Base-by-base conservation (phyloP, 2,888 invertebrate species). In the Hydroisotoma schaefferi region DNA sequence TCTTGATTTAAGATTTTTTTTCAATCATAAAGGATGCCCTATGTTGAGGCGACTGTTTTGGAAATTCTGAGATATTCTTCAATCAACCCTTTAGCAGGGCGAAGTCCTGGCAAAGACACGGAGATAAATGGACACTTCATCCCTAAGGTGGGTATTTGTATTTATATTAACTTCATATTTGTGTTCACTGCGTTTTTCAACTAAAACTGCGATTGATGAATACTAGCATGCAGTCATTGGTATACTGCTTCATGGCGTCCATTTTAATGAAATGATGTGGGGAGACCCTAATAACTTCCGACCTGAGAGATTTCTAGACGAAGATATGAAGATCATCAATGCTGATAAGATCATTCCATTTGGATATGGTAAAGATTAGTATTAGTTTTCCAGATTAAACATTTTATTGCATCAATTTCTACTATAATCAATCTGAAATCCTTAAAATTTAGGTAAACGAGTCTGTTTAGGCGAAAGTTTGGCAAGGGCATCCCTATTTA, bases 41-140 rank as follows among this genome's bases (percentile, higher is more conserved):
- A 61, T 37, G 59, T 60, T 2, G 63, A 67, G 49, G 67, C 67
- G 15, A 67, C 67, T 3, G 51, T 58, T 6, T 18, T 59, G 33
- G 68, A 68, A 55, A 49, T 65, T 10, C 44, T 65, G 10, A 40
- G 68, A 15, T 55, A 22, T 23, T 58, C 60, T 10, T 60, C 55
- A 15, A 51, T 62, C 12, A 46, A 58, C 27, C 62, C 65, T 6
- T 4, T 65, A 2, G 55, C 59, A 15, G 59, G 26, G 3, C 27
- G 65, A 52, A 49, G 57, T 12, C 23, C 59, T 0, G 18, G 37
- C 12, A 43, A 49, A n/a, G 61, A 61, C 40, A 33, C 44, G 2
- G 20, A 46, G 3, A 25, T 65, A 20, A 49, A 58, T 20, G 61
- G 54, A 20, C 62, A 61, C 27, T 49, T 49, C 18, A 29, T 65